Percentiles rank a stretch among this genome's conserved stretches.
These are phyloP conservation scores for Platysteira castanea DNA, from an alignment of 2,113 vertebrate genomes.

Conservation along the genomic window DNA sequence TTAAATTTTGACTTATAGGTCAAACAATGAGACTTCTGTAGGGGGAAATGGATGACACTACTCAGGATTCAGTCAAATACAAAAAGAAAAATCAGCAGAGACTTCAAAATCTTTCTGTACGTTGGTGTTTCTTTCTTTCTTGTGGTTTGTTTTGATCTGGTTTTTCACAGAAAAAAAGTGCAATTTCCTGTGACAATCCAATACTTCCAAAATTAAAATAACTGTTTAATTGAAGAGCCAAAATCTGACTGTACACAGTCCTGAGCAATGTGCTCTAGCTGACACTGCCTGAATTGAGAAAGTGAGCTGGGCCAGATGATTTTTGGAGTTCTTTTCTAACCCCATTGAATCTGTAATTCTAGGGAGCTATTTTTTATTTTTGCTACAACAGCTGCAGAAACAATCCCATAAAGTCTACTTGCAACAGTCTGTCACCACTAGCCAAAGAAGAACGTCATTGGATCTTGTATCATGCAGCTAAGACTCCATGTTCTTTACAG, in stretches of 20 bases:
- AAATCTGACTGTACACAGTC: not conserved
- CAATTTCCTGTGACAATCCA: not conserved
- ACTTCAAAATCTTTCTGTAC: not conserved
- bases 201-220: not conserved
- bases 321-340: not conserved
- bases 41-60: not conserved
- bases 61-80: not conserved
- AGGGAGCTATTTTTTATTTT: not conserved
- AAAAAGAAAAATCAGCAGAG: not conserved
- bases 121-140: not conserved
- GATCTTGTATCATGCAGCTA: fast-evolving
- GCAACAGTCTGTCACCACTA: not conserved
- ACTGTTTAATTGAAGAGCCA: not conserved
- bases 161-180: not conserved
- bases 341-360: not conserved
- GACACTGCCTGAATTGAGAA: not conserved
- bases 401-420: not conserved
- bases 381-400: not conserved
- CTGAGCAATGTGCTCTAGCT: not conserved
- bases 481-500: not conserved
- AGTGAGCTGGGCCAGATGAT: not conserved
- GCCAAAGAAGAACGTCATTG: not conserved
- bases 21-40: not conserved
- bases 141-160: not conserved
- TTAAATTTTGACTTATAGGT: not conserved